Evolutionary conservation across 92 coral and sea anemone genomes (phyloP).

Genomic region (Blastomussa wellsi): DNA sequence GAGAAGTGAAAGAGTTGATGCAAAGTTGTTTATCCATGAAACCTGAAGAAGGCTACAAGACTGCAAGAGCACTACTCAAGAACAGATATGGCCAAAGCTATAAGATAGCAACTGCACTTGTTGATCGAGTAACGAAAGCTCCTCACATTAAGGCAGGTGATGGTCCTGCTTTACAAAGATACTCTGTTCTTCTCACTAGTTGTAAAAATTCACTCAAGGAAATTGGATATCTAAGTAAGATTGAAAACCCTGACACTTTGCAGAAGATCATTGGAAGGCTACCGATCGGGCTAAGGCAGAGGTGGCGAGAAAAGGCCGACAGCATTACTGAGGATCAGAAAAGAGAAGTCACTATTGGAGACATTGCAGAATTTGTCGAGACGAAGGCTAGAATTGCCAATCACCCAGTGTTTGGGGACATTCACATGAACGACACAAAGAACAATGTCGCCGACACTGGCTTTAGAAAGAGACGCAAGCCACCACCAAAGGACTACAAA

Average conservation of each 20-base stretch:
- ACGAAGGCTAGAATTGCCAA: constrained; percentile 61
- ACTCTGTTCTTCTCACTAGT: constrained; percentile 62
- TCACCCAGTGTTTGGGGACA: constrained; percentile 69
- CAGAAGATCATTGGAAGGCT: constrained; percentile 49
- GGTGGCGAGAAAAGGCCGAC: constrained; percentile 70
- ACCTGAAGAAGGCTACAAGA: constrained; percentile 56
- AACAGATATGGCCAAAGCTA: constrained; percentile 64
- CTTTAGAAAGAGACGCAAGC: neutral
- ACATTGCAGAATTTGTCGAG: constrained; percentile 61
- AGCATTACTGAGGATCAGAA: constrained; percentile 49
- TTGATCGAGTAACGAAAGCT: constrained; percentile 39
- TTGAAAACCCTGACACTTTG: constrained; percentile 73
- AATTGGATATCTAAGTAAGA: constrained; percentile 58
- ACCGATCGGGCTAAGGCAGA: constrained; percentile 52
- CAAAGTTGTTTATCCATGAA: constrained; percentile 60
- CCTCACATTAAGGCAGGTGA: constrained; percentile 58
- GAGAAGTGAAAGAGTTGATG: constrained; percentile 72
- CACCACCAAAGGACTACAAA: neutral
- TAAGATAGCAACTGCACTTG: constrained; percentile 60
- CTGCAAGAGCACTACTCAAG: constrained; percentile 57
- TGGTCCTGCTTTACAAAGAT: constrained; percentile 57
- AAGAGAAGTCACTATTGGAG: constrained; percentile 68
- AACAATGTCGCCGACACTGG: constrained; percentile 9
- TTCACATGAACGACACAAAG: constrained; percentile 1
- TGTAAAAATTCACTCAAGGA: constrained; percentile 70